Percentiles rank a stretch among this genome's conserved stretches.
Conservation (phyloP, 2,113 vertebrate genomes). For the Dasyurus viverrinus region DNA sequence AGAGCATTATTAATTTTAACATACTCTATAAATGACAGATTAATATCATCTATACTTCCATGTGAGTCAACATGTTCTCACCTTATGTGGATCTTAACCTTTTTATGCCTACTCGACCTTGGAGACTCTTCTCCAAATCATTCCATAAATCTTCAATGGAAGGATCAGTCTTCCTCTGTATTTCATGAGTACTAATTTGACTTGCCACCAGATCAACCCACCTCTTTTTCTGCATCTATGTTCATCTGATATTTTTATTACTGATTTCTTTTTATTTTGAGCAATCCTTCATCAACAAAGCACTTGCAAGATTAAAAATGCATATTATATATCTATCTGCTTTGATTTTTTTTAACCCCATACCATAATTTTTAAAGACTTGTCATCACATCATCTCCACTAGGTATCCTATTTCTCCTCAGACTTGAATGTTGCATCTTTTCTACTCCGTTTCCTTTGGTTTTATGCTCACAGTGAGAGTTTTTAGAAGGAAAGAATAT, state of each 20-base stretch:
- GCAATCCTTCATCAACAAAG: not conserved
- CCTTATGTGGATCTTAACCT: not conserved
- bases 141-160: not conserved
- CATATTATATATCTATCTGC: not conserved
- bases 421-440: not conserved
- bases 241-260: not conserved
- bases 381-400: not conserved
- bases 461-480: constrained; percentile 30
- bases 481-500: constrained; percentile 46
- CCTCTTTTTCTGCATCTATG: not conserved
- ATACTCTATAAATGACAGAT: not conserved
- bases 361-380: not conserved
- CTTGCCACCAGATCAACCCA: not conserved
- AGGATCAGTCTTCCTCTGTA: not conserved
- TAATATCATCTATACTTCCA: not conserved
- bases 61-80: not conserved
- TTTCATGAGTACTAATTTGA: not conserved
- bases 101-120: not conserved
- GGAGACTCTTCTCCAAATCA: not conserved
- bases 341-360: not conserved
- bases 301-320: not conserved
- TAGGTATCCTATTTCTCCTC: not conserved
- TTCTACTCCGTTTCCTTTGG: not conserved
- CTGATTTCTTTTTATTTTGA: not conserved
- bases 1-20: not conserved